Percentiles rank a stretch among this genome's conserved stretches.
Evolutionary conservation across 1,140 invertebrate genomes (phyloP).

Genomic region (Drosophila punjabiensis): DNA sequence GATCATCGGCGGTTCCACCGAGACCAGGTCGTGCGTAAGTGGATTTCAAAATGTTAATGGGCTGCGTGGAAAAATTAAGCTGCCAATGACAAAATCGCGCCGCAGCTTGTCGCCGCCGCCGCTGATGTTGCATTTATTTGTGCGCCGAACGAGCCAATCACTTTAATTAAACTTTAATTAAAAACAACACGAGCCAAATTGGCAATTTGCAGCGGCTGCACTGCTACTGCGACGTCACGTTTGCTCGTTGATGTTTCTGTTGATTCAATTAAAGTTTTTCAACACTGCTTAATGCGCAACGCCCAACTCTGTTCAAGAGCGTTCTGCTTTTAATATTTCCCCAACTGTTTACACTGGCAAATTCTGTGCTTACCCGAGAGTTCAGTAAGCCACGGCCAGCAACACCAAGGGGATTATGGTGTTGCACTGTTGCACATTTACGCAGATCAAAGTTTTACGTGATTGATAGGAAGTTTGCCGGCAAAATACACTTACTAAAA

Average conservation of each 20-base stretch:
- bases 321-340: conserved; percentile 24
- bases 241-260: conserved; percentile 63
- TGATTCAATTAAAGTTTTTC: conserved; percentile 80
- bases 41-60: conserved; percentile 60
- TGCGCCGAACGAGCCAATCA: conserved; percentile 43
- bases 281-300: conserved; percentile 56
- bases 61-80: conserved; percentile 45
- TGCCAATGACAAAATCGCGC: conserved; percentile 31
- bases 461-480: conserved; percentile 13
- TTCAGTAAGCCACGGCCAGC: conserved; percentile 27
- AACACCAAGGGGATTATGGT: conserved; percentile 18
- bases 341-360: conserved; percentile 27
- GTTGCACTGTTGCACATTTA: background rate
- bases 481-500: conserved; percentile 15
- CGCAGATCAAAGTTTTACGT: conserved; percentile 1
- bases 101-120: background rate
- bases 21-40: conserved; percentile 22
- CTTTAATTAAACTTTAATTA: conserved; percentile 82
- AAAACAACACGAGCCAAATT: conserved; percentile 76
- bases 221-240: conserved; percentile 18
- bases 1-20: background rate
- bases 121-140: conserved; percentile 44
- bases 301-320: conserved; percentile 14
- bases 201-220: conserved; percentile 57
- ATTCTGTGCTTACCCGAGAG: conserved; percentile 30